Evolutionary conservation across 2,113 vertebrate genomes (phyloP).

Genomic region (Ptilorrhoa leucosticta): DNA sequence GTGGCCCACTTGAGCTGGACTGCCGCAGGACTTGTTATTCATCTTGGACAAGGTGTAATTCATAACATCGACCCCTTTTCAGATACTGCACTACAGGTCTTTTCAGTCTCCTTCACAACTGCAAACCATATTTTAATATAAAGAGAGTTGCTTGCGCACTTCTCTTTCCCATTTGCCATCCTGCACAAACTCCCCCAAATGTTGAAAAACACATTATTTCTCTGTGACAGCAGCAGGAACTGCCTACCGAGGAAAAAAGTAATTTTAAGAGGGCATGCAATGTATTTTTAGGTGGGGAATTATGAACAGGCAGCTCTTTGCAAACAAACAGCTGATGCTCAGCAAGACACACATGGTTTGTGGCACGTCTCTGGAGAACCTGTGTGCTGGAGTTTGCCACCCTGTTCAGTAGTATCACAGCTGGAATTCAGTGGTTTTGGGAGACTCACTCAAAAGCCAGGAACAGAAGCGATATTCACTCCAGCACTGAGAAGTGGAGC

Average conservation of each 20-base stretch:
- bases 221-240: neutral
- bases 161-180: neutral
- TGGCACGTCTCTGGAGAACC: neutral
- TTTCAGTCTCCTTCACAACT: neutral
- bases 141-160: neutral
- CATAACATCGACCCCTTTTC: neutral
- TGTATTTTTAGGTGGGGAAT: neutral
- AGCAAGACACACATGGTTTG: neutral
- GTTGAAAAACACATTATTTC: neutral
- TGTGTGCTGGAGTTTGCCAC: neutral
- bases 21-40: neutral
- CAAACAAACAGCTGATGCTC: neutral
- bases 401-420: neutral
- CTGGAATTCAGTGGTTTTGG: neutral
- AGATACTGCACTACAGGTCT: neutral
- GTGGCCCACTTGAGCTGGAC: neutral
- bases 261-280: neutral
- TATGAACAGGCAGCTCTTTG: neutral
- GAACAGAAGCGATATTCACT: neutral
- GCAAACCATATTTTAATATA: neutral
- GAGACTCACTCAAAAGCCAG: neutral
- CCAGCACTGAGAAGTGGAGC: neutral
- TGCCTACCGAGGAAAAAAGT: neutral
- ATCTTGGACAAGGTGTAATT: neutral
- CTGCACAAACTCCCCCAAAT: neutral